Conservation (phyloP, 2,797 vertebrate species). For the Tenualosa ilisha region DNA sequence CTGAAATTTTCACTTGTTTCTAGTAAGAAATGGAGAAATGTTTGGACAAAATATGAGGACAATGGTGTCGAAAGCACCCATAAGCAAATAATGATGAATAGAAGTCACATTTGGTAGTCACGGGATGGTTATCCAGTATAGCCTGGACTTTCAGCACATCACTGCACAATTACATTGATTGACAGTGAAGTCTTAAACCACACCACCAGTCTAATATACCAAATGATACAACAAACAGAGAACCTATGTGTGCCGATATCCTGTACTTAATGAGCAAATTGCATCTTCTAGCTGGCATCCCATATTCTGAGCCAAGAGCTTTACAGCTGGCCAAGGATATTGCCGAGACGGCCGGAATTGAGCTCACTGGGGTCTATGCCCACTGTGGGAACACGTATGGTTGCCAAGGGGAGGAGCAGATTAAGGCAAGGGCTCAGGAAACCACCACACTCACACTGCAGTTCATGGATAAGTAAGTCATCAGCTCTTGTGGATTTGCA, state of each 20-base stretch:
- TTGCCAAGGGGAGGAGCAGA: slow-evolving; percentile 69
- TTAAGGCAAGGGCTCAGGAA: slow-evolving; percentile 73
- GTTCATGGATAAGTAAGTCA: slow-evolving; percentile 78
- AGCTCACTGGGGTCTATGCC: slow-evolving; percentile 79
- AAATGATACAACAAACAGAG: background rate
- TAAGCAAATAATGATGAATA: too few species aligned
- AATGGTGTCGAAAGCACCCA: too few species aligned
- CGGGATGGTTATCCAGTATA: too few species aligned
- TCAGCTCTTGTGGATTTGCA: background rate
- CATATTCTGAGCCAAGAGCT: slow-evolving; percentile 66
- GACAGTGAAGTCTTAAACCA: background rate
- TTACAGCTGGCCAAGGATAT: slow-evolving; percentile 72
- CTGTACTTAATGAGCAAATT: background rate
- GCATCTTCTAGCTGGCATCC: slow-evolving; percentile 70
- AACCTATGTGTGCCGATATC: background rate
- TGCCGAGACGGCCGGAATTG: slow-evolving; percentile 60
- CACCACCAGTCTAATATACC: background rate
- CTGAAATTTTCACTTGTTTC: too few species aligned
- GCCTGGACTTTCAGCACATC: background rate
- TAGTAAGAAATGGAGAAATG: too few species aligned
- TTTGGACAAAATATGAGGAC: too few species aligned
- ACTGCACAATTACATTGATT: background rate
- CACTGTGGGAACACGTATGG: slow-evolving; percentile 85
- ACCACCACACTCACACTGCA: slow-evolving; percentile 68
- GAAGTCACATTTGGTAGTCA: too few species aligned